Percentiles rank a stretch among this genome's conserved stretches.
Conservation (phyloP, 2,888 invertebrate genomes). For the Eledona agricola region DNA sequence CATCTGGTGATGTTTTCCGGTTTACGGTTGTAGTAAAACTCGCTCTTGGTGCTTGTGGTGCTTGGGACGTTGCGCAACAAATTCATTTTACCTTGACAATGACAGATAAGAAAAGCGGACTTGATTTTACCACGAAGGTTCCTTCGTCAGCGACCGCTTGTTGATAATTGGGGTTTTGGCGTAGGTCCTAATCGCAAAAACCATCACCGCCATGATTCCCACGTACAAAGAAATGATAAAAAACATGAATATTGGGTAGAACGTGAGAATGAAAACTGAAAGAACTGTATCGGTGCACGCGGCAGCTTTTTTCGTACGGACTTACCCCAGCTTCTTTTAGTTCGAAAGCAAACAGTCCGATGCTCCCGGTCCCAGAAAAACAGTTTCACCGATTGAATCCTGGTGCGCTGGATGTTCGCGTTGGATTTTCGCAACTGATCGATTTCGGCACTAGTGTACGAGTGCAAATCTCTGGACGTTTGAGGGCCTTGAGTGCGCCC, state of each 20-base stretch:
- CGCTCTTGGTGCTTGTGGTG: constrained; percentile 20
- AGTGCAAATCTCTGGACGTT: constrained; percentile 7
- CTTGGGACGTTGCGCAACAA: constrained; percentile 18
- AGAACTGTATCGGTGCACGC: background rate
- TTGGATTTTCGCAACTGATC: constrained; percentile 16
- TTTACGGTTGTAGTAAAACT: constrained; percentile 4
- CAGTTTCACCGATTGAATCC: constrained; percentile 2
- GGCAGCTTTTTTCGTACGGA: background rate
- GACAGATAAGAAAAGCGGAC: too few relatives aligned
- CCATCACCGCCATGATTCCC: constrained; percentile 9
- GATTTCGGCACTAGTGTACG: constrained; percentile 5
- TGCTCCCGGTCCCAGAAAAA: constrained; percentile 13
- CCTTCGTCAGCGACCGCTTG: constrained; percentile 8
- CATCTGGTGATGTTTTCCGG: constrained; percentile 17
- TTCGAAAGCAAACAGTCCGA: constrained; percentile 7
- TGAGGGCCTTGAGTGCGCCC: background rate
- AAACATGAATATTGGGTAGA: constrained; percentile 9
- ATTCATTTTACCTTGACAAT: constrained; percentile 5
- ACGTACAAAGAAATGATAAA: constrained; percentile 4
- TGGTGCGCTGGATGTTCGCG: constrained; percentile 1
- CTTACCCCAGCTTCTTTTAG: constrained; percentile 16
- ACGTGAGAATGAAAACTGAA: constrained; percentile 12
- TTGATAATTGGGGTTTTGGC: constrained; percentile 2
- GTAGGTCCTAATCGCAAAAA: constrained; percentile 4
- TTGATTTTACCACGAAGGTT: constrained; percentile 1